Evolutionary conservation across 2,888 invertebrate genomes (phyloP).

Genomic region (Malacosoma neustria): DNA sequence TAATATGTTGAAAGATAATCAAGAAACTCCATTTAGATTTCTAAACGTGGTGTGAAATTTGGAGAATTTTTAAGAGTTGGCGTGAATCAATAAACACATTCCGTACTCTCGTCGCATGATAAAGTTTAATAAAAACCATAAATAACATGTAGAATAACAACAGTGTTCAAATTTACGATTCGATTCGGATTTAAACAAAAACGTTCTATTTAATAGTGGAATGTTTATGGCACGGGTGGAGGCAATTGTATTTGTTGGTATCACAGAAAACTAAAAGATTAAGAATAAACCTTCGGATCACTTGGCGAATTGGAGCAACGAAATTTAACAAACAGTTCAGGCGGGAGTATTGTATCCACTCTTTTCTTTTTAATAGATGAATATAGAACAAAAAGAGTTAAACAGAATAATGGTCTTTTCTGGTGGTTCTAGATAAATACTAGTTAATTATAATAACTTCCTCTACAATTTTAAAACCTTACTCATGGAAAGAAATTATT

Average conservation of each 20-base stretch:
- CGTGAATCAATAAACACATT: conserved; percentile 65
- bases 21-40: conserved; percentile 19
- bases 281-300: no score
- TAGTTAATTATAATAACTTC: no score
- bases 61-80: conserved; percentile 34
- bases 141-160: conserved; percentile 61
- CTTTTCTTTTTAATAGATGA: no score
- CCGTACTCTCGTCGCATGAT: conserved; percentile 63
- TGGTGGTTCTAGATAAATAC: no score
- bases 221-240: conserved; percentile 50
- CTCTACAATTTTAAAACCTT: no score
- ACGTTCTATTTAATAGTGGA: conserved; percentile 69
- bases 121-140: conserved; percentile 53
- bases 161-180: conserved; percentile 69
- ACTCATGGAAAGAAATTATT: no score
- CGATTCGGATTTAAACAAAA: conserved; percentile 70
- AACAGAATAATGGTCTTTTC: no score
- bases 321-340: no score
- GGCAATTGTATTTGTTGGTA: conserved; percentile 17
- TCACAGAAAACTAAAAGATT: no score
- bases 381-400: no score
- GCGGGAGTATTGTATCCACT: no score
- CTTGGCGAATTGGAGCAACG: no score
- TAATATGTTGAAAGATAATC: background rate
- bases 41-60: conserved; percentile 46